Base-by-base conservation (phyloP, 1,140 invertebrate species). In the Drosophila trapezifrons region DNA sequence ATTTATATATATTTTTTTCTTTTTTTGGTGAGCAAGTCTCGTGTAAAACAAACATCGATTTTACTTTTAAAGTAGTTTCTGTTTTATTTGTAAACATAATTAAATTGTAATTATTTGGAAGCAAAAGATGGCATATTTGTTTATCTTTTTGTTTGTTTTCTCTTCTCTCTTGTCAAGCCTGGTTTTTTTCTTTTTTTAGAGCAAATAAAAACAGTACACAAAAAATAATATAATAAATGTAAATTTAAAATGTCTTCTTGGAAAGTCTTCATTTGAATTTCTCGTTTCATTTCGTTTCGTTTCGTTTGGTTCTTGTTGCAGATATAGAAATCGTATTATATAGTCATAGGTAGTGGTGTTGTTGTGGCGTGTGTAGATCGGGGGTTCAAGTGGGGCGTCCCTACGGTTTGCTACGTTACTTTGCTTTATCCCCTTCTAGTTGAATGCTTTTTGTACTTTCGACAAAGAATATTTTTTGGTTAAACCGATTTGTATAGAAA, bases 81-180 rank as follows among this genome's bases (percentile, higher is more conserved):
- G 40, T 84, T 73, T 76, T 75, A 75, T 80, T 49, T 63, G 59
- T 86, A 45, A 85, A 86, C 82, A 81, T 86, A 86, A 73, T 78
- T 82, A 70, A 86, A 82, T 62, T 72, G 66, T 86, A 85, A 78
- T 85, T 87, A 86, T 86, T 86, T 86, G 82, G 83, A 86, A 86
- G 82, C 82, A 82, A 87, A 86, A 66, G 71, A 86, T 86, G 83
- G 83, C 82, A 87, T 85, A 78, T 78, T 77, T 70, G 81, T 85
- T 78, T 65, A 45, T 74, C 45, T 62, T 75, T 45, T 56, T 38
- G 32, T 62, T 40, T 35, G 56, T 66, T 47, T 47, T 32, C 25
- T 29, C 27, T 29, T 32, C 9, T 43, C 38, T 52, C 40, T 56
- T 72, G 20, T 62, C 57, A 76, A 62, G 38, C 43, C 64, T 73